Evolutionary conservation across 1,140 invertebrate genomes (phyloP).

Genomic region (Sminthurides bifidus): DNA sequence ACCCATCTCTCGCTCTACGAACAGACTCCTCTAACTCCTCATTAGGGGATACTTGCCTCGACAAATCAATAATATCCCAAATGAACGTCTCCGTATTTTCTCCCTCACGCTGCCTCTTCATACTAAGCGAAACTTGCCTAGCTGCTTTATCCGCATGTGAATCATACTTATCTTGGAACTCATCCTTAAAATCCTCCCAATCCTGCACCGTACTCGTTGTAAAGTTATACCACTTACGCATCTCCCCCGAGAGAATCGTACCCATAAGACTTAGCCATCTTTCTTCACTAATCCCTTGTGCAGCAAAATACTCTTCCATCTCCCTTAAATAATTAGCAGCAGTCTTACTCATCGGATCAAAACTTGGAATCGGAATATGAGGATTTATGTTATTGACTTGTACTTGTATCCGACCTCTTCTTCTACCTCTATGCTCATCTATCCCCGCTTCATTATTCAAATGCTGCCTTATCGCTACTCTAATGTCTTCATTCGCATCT

Average conservation of each 20-base stretch:
- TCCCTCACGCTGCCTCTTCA: no score
- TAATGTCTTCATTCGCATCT: no score
- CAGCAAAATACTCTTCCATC: conserved; percentile 1
- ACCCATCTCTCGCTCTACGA: neutral
- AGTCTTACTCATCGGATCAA: neutral
- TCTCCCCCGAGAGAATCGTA: neutral
- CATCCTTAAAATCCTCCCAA: neutral
- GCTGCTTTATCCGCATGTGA: no score
- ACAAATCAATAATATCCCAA: conserved; percentile 6
- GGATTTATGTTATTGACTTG: no score
- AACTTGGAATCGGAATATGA: neutral
- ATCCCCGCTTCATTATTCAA: no score
- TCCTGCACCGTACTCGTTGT: neutral
- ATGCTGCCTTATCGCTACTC: no score
- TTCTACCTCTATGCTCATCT: no score
- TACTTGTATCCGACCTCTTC: no score
- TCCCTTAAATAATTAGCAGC: neutral
- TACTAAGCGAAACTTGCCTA: no score
- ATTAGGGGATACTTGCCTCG: conserved; percentile 1
- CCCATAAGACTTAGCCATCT: neutral
- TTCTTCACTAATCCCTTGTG: neutral
- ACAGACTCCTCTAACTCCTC: neutral
- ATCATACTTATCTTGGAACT: no score
- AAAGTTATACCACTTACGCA: neutral
- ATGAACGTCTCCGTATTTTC: neutral